Evolutionary conservation across 1,140 invertebrate genomes (phyloP), one percentile per base, ranked within the genome.

Genomic region (Neodiprion pinetum): DNA sequence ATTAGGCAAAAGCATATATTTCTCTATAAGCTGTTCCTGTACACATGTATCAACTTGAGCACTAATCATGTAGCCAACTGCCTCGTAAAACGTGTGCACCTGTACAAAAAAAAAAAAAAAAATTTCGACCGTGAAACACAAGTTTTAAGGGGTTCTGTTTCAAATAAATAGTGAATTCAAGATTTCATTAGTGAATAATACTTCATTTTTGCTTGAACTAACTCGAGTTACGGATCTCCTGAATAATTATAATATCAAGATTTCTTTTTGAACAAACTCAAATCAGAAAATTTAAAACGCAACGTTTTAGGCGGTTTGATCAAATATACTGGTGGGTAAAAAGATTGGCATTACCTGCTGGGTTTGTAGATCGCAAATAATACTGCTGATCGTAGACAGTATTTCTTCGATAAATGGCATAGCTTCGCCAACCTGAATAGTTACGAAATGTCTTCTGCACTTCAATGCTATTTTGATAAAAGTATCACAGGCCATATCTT

Each of bases 401-500:
- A 99, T 99, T 91, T 99, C 99, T 85, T 99, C 98, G 87, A 99
- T 99, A 86, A 99, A 99, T 74, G 99, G 98, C 90, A 96, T 94
- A 12, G 95, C 92, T 91, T 99, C 99, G 40, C 98, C 98, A 70
- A 97, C 93, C 91, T 99, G 98, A 70, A 97, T 93, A 78, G 96
- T 94, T 49, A 99, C 98, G 92, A 99, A 99, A 90, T 99, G 98
- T 77, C 97, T 91, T 73, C 97, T 92, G 90, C 99, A 99, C 88
- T 99, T 99, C 78, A 98, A 92, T n/a, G 99, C 97, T 85, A 99
- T 99, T 90, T 99, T 99, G 79, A 99, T 99, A 87, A 99, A 99
- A 28, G 99, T 99, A 90, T 99, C 99, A 91, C 99, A 99, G 72
- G 99, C 99, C 99, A 99, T 99, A 85, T 99, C 98, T 87, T 97